A percentile compares a stretch with the other conserved stretches of the same genome.
Conservation (phyloP, 2,888 invertebrate species). For the Scaptomyza caliginosa region DNA sequence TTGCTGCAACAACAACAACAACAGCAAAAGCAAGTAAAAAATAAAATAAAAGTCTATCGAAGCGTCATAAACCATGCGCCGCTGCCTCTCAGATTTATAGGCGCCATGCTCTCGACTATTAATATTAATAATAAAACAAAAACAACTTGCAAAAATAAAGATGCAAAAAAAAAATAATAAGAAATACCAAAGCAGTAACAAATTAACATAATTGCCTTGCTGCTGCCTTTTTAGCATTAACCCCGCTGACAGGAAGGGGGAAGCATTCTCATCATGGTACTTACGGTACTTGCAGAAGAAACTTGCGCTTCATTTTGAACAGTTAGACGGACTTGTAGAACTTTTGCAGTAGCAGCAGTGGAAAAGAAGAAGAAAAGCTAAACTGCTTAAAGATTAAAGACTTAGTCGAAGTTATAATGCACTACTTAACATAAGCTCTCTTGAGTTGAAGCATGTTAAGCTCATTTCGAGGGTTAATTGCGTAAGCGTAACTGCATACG, state of each 20-base stretch:
- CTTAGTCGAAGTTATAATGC: slow-evolving; percentile 26
- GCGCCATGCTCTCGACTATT: slow-evolving; percentile 51
- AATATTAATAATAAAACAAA: slow-evolving; percentile 52
- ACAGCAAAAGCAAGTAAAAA: background rate
- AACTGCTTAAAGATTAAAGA: background rate
- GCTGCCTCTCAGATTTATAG: slow-evolving; percentile 68
- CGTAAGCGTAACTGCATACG: background rate
- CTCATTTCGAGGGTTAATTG: background rate
- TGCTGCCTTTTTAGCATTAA: slow-evolving; percentile 16
- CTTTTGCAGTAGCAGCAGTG: slow-evolving; percentile 16
- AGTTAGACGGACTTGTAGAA: slow-evolving; percentile 35
- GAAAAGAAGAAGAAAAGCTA: background rate
- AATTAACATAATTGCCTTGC: slow-evolving; percentile 72
- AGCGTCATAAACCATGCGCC: slow-evolving; percentile 73
- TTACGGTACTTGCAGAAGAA: slow-evolving; percentile 36
- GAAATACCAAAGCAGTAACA: slow-evolving; percentile 45
- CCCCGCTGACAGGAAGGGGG: background rate
- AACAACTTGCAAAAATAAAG: slow-evolving; percentile 17
- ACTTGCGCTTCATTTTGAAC: slow-evolving; percentile 34
- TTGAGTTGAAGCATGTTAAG: background rate
- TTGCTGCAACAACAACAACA: background rate
- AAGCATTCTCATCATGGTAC: slow-evolving; percentile 21
- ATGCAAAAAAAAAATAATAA: slow-evolving; percentile 13
- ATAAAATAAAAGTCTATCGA: slow-evolving; percentile 34
- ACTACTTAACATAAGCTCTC: slow-evolving; percentile 25